Percentiles rank a stretch among this genome's conserved stretches.
Evolutionary conservation across 2,797 vertebrate genomes (phyloP).

Genomic region (Iguana delicatissima): DNA sequence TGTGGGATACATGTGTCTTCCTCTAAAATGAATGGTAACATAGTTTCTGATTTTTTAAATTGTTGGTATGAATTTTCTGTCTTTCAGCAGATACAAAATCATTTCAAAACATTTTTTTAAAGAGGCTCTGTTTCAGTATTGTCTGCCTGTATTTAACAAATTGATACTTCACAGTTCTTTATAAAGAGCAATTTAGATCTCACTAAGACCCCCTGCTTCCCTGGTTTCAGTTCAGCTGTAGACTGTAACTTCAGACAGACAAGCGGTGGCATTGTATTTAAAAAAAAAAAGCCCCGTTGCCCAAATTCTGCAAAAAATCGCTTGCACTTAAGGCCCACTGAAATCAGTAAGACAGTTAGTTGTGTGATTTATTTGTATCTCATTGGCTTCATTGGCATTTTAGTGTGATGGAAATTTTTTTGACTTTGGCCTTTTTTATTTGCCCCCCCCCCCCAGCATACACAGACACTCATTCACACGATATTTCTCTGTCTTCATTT

Average conservation of each 20-base stretch:
- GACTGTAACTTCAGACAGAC: not conserved
- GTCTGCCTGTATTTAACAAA: not conserved
- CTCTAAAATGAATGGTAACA: not conserved
- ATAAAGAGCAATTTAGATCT: not conserved
- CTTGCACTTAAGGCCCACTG: not conserved
- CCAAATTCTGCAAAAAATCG: not conserved
- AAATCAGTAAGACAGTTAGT: not conserved
- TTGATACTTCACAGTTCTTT: not conserved
- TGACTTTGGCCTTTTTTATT: not conserved
- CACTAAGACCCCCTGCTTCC: not conserved
- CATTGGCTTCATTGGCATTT: not conserved
- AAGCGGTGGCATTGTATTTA: not conserved
- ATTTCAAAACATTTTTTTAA: not conserved
- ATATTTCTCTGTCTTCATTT: too few species aligned
- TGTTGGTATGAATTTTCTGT: not conserved
- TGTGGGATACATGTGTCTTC: not conserved
- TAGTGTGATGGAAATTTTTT: not conserved
- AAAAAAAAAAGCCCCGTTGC: not conserved
- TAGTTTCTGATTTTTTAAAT: not conserved
- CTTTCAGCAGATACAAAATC: not conserved
- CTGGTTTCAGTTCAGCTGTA: not conserved
- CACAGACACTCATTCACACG: too few species aligned
- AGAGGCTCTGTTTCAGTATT: not conserved
- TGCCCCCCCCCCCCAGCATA: too few species aligned
- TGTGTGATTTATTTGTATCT: not conserved